These are phyloP conservation scores for Periophthalmus modestus DNA, from an alignment of 2,113 vertebrate genomes.

Conservation along the genomic window DNA sequence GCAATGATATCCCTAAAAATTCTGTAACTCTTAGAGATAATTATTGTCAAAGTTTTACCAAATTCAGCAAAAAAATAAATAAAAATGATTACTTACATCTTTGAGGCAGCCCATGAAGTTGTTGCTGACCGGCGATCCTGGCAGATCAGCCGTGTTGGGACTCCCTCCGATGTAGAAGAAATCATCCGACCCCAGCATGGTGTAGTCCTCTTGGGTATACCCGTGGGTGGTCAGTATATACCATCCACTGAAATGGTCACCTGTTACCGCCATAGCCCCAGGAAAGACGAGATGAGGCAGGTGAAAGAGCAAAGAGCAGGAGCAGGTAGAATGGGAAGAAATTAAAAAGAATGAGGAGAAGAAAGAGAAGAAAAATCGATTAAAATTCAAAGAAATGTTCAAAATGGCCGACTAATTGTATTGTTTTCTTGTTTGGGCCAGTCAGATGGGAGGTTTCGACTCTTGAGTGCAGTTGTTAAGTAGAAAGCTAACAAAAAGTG, in stretches of 20 bases:
- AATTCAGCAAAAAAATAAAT: not conserved
- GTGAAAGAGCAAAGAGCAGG: slow-evolving; percentile 18
- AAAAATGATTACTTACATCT: slow-evolving; percentile 85
- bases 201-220: slow-evolving; percentile 90
- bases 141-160: slow-evolving; percentile 91
- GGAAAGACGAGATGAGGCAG: slow-evolving; percentile 42
- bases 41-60: not conserved
- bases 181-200: slow-evolving; percentile 93
- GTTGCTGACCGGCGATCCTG: slow-evolving; percentile 93
- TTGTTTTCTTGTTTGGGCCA: slow-evolving; percentile 54
- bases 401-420: slow-evolving; percentile 39
- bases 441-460: slow-evolving; percentile 52
- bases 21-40: too few species aligned
- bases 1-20: too few species aligned
- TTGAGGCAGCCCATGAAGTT: slow-evolving; percentile 98
- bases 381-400: slow-evolving; percentile 54
- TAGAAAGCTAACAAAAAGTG: slow-evolving; percentile 4
- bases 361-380: slow-evolving; percentile 65
- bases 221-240: slow-evolving; percentile 91
- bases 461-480: slow-evolving; percentile 71
- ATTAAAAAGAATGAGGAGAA: slow-evolving; percentile 69
- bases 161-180: slow-evolving; percentile 96
- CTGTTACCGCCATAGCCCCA: slow-evolving; percentile 56
- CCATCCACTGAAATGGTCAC: slow-evolving; percentile 95
- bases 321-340: slow-evolving; percentile 47